phyloP scores from a whole-genome alignment of 2,797 vertebrate species.

The Bucorvus abyssinicus region DNA sequence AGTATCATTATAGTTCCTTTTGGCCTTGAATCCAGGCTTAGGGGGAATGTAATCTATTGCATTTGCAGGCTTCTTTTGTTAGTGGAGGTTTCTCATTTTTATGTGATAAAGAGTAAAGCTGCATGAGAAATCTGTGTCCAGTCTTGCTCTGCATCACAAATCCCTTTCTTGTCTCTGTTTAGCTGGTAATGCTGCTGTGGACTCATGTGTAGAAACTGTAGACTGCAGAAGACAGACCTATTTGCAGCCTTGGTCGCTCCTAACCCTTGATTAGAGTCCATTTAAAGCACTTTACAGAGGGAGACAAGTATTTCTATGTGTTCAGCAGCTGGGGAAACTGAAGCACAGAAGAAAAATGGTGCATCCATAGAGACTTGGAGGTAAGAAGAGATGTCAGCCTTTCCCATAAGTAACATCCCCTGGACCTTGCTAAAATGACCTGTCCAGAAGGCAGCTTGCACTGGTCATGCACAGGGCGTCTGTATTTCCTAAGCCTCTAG shows the following conservation, averaged over 20 bases:
- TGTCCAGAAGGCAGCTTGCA: background rate
- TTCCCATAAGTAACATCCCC: background rate
- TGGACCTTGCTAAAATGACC: background rate
- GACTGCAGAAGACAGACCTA: background rate
- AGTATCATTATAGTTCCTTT: background rate
- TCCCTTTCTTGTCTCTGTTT: background rate
- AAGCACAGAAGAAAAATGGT: fast-evolving
- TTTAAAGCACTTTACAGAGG: background rate
- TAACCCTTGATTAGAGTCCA: background rate
- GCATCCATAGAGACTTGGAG: background rate
- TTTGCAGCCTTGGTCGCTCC: background rate
- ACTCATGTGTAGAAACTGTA: background rate
- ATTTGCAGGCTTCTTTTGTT: background rate
- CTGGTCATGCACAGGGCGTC: background rate
- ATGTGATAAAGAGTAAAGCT: background rate
- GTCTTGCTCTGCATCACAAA: background rate
- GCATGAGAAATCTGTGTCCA: background rate
- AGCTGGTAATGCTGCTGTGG: background rate
- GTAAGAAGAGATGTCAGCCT: background rate
- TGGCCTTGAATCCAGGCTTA: background rate
- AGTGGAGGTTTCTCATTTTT: background rate
- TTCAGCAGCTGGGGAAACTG: background rate
- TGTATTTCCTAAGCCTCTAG: background rate
- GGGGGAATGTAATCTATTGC: background rate
- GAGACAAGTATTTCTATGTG: background rate